phyloP scores from a whole-genome alignment of 1,140 invertebrate genomes.

The Listronotus bonariensis region DNA sequence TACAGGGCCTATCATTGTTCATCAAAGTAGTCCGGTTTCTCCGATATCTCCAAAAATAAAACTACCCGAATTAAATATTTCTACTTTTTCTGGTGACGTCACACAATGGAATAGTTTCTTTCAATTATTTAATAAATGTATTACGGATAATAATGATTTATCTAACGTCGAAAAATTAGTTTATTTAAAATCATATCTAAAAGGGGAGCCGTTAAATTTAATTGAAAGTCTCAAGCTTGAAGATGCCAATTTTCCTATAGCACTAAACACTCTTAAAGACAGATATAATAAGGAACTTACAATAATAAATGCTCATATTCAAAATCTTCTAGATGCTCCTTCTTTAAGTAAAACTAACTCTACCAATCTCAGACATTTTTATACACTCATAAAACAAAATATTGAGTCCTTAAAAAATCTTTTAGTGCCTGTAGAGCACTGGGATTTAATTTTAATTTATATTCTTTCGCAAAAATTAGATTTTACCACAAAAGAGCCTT shows the following conservation, averaged over 20 bases:
- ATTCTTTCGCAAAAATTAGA: neutral
- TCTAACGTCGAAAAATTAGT: neutral
- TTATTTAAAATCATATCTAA: conserved; percentile 6
- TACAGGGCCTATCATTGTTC: too few relatives aligned
- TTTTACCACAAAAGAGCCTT: neutral
- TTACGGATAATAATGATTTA: too few relatives aligned
- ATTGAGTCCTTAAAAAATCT: neutral
- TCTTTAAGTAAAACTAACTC: neutral
- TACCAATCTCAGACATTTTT: neutral
- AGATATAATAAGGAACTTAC: conserved; percentile 3
- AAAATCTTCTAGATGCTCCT: neutral
- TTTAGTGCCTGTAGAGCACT: conserved; percentile 1
- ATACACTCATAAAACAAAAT: neutral
- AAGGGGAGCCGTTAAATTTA: conserved; percentile 4
- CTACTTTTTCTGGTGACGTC: too few relatives aligned
- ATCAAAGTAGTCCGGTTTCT: too few relatives aligned
- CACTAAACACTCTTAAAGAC: conserved; percentile 3
- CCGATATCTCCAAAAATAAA: too few relatives aligned
- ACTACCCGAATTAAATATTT: too few relatives aligned
- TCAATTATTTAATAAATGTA: too few relatives aligned
- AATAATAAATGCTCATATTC: neutral
- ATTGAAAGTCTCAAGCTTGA: neutral
- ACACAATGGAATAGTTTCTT: too few relatives aligned
- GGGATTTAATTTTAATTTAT: neutral
- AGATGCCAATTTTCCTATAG: conserved; percentile 1